These are phyloP conservation scores for Salvelinus sp. DNA, from an alignment of 2,113 vertebrate species.

Conservation along the genomic window DNA sequence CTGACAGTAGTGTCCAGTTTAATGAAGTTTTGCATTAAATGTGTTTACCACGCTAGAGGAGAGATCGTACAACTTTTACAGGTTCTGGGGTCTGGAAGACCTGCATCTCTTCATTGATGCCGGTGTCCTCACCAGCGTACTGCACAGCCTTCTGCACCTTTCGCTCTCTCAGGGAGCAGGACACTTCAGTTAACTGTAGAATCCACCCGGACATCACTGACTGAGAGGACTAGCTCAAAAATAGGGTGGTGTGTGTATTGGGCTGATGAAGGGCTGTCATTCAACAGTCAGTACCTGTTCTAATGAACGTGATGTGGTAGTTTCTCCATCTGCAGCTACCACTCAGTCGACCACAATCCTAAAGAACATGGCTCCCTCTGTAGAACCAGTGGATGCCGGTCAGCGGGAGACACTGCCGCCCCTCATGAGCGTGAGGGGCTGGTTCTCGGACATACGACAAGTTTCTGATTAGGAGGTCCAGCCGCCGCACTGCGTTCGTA, in stretches of 20 bases:
- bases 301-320: slow-evolving; percentile 56
- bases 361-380: slow-evolving; percentile 46
- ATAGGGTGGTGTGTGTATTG: not conserved
- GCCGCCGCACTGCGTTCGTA: slow-evolving; percentile 26
- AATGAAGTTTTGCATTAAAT: not conserved
- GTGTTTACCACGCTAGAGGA: slow-evolving; percentile 55
- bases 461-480: slow-evolving; percentile 55
- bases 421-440: slow-evolving; percentile 47
- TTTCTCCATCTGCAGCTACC: slow-evolving; percentile 35
- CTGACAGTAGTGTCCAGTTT: too few relatives aligned
- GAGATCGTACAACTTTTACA: slow-evolving; percentile 47
- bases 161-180: slow-evolving; percentile 42
- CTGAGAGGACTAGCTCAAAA: not conserved
- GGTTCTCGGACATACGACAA: slow-evolving; percentile 63
- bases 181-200: not conserved
- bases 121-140: slow-evolving; percentile 48
- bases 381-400: slow-evolving; percentile 41
- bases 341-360: slow-evolving; percentile 51
- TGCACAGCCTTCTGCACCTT: slow-evolving; percentile 67
- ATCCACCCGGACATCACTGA: not conserved
- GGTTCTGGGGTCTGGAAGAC: slow-evolving; percentile 50
- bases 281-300: slow-evolving; percentile 50
- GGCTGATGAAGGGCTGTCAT: not conserved
- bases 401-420: slow-evolving; percentile 48
- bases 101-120: slow-evolving; percentile 64